Conservation (phyloP, 2,113 vertebrate genomes). For the Geococcyx californianus region DNA sequence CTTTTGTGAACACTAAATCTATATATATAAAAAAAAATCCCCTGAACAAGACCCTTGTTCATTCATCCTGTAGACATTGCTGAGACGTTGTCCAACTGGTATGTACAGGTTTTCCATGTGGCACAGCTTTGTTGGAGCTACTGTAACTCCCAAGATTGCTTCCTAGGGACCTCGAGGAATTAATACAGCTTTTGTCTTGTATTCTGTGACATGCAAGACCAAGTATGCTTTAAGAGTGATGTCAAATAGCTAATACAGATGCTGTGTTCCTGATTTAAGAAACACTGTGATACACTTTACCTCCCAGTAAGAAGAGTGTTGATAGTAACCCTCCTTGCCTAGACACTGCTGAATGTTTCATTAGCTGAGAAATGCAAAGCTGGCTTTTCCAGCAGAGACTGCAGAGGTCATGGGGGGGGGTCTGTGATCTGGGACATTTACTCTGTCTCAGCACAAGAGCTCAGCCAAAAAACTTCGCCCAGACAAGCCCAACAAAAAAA, state of each 20-base stretch:
- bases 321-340: neutral
- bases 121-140: neutral
- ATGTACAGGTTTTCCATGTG: neutral
- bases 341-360: slow-evolving; percentile 16
- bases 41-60: neutral
- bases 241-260: slow-evolving; percentile 7
- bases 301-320: neutral
- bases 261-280: slow-evolving; percentile 36
- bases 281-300: neutral
- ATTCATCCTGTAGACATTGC: neutral
- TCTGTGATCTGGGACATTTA: neutral
- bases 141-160: neutral
- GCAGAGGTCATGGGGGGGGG: neutral
- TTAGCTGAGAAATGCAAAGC: neutral
- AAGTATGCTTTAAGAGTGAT: neutral
- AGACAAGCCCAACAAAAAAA: neutral
- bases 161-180: neutral
- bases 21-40: neutral
- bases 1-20: neutral
- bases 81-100: neutral
- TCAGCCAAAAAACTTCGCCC: neutral
- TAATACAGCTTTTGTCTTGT: neutral
- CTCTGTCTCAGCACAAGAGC: neutral
- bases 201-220: neutral
- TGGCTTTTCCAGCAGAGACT: neutral